A percentile compares a stretch with the other conserved stretches of the same genome.
Evolutionary conservation across 2,797 vertebrate species (phyloP).

Genomic region (Spinibarbus caldwelli): DNA sequence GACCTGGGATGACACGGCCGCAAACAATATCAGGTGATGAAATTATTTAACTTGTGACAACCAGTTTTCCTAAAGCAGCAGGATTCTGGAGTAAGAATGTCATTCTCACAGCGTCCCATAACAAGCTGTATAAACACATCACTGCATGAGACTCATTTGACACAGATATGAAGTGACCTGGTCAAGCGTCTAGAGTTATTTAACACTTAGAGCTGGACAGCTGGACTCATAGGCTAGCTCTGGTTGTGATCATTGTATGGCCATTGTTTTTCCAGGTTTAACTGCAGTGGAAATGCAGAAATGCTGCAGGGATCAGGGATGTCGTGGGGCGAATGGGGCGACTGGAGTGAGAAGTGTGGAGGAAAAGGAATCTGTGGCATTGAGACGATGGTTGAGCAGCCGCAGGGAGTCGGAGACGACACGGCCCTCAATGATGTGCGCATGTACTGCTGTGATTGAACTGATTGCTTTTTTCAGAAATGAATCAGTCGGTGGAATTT

Average conservation of each 20-base stretch:
- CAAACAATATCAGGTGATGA: conserved; percentile 62
- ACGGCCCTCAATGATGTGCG: conserved; percentile 58
- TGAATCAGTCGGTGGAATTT: neutral
- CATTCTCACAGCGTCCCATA: neutral
- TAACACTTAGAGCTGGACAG: neutral
- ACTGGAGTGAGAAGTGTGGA: conserved; percentile 54
- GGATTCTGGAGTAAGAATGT: neutral
- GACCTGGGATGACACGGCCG: conserved; percentile 55
- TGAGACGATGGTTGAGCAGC: conserved; percentile 58
- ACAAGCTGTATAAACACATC: conserved; percentile 6
- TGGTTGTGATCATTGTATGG: neutral
- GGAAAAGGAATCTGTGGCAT: conserved; percentile 53
- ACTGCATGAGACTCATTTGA: neutral
- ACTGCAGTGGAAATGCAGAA: conserved; percentile 45
- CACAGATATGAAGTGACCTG: neutral
- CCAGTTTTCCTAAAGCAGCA: neutral
- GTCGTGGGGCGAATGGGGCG: conserved; percentile 55
- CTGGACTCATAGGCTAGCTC: neutral
- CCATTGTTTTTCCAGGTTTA: conserved; percentile 44
- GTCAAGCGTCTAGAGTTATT: neutral
- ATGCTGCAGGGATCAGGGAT: conserved; percentile 45
- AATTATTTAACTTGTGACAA: conserved; percentile 2
- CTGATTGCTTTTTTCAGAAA: neutral
- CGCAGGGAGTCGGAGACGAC: conserved; percentile 52
- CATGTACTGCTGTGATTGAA: conserved; percentile 59